These are phyloP conservation scores for Cephus pulcher DNA, from an alignment of 2,888 invertebrate species.

Conservation along the genomic window DNA sequence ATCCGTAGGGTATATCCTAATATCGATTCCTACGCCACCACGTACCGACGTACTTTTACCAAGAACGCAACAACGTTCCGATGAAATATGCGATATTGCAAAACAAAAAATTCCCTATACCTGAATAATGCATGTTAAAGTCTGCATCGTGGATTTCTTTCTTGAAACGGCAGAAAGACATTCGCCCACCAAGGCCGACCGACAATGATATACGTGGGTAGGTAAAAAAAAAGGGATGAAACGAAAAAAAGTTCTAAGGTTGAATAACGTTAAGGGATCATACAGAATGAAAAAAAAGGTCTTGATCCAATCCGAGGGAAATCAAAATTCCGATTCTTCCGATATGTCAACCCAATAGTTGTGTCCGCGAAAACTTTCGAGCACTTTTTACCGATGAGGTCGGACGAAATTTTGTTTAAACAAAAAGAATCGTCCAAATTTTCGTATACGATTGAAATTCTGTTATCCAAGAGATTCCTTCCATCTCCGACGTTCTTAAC, in stretches of 20 bases:
- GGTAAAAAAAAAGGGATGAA: not conserved
- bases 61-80: no score
- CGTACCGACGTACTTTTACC: not conserved
- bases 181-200: not conserved
- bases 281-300: not conserved
- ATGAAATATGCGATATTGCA: not conserved
- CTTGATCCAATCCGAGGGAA: not conserved
- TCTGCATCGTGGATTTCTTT: not conserved
- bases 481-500: not conserved
- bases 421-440: not conserved
- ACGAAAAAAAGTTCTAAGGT: not conserved
- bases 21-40: not conserved
- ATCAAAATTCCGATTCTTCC: not conserved
- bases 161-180: not conserved
- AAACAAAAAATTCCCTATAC: not conserved
- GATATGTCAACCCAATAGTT: not conserved
- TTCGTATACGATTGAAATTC: not conserved
- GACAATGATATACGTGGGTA: not conserved
- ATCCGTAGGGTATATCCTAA: not conserved
- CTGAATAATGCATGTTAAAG: not conserved
- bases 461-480: not conserved
- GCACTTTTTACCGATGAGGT: not conserved
- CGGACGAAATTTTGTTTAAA: fast-evolving
- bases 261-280: not conserved
- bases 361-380: not conserved